phyloP scores from a whole-genome alignment of 1,140 invertebrate genomes.

The Drosophila arizonae region DNA sequence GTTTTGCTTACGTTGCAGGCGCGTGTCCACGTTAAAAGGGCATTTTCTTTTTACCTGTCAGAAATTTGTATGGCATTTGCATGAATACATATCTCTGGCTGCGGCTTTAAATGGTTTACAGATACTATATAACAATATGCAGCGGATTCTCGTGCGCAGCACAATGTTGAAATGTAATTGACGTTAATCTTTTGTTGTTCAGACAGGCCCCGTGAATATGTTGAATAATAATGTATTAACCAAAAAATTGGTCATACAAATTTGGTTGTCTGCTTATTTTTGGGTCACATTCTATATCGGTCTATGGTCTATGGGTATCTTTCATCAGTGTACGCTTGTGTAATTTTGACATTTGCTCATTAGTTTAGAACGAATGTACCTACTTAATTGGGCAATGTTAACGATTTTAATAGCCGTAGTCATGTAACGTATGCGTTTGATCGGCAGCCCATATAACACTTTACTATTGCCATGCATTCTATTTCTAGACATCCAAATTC shows the following conservation, averaged over 20 bases:
- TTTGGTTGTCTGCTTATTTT: neutral
- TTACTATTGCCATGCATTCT: conserved; percentile 51
- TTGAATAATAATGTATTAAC: conserved; percentile 39
- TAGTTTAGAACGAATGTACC: conserved; percentile 19
- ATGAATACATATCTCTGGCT: conserved; percentile 16
- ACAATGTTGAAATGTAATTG: conserved; percentile 49
- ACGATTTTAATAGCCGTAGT: conserved; percentile 35
- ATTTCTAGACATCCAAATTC: conserved; percentile 66
- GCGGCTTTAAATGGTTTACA: conserved; percentile 41
- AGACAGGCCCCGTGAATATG: neutral
- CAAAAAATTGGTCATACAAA: conserved; percentile 27
- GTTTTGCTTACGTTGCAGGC: conserved; percentile 43
- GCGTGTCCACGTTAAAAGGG: conserved; percentile 41
- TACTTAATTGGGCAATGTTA: conserved; percentile 25
- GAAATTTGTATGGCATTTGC: conserved; percentile 12
- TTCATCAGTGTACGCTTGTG: conserved; percentile 4
- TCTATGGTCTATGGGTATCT: neutral
- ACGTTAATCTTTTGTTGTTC: conserved; percentile 36
- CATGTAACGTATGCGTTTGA: conserved; percentile 34
- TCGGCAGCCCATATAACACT: neutral
- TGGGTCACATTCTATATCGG: neutral
- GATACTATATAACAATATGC: conserved; percentile 18
- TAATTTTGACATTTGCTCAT: conserved; percentile 21
- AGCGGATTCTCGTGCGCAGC: conserved; percentile 15
- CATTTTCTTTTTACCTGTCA: conserved; percentile 12